These are phyloP conservation scores for Thelaira solivaga DNA, from an alignment of 2,888 invertebrate species.

Conservation along the genomic window DNA sequence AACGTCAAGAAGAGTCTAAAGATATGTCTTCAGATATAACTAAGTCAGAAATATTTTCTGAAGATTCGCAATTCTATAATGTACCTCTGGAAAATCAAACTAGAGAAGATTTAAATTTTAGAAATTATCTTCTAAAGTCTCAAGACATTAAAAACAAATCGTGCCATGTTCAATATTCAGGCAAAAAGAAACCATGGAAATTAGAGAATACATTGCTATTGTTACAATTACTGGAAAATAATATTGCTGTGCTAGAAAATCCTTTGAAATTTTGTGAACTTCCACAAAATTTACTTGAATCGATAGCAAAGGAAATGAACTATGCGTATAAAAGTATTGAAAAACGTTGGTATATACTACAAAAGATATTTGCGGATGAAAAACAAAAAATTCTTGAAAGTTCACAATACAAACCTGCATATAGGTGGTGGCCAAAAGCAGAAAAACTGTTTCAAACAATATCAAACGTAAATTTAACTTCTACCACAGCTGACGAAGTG, in stretches of 20 bases:
- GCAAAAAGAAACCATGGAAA: conserved; percentile 56
- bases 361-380: conserved; percentile 58
- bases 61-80: conserved; percentile 2
- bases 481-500: conserved; percentile 5
- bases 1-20: neutral
- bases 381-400: conserved; percentile 52
- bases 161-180: neutral
- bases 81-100: neutral
- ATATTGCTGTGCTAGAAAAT: conserved; percentile 57
- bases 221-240: conserved; percentile 56
- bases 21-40: neutral
- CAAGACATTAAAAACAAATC: neutral
- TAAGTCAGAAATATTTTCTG: neutral
- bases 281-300: conserved; percentile 19
- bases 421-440: conserved; percentile 62
- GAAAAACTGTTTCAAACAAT: conserved; percentile 5
- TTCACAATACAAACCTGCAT: conserved; percentile 52
- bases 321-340: conserved; percentile 59
- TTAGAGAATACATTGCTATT: conserved; percentile 63
- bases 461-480: neutral
- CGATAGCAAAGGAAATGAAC: conserved; percentile 64
- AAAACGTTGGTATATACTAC: conserved; percentile 62
- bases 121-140: neutral
- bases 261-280: neutral
- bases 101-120: neutral